phyloP scores from a whole-genome alignment of 1,140 invertebrate genomes.

The Thrips palmi region DNA sequence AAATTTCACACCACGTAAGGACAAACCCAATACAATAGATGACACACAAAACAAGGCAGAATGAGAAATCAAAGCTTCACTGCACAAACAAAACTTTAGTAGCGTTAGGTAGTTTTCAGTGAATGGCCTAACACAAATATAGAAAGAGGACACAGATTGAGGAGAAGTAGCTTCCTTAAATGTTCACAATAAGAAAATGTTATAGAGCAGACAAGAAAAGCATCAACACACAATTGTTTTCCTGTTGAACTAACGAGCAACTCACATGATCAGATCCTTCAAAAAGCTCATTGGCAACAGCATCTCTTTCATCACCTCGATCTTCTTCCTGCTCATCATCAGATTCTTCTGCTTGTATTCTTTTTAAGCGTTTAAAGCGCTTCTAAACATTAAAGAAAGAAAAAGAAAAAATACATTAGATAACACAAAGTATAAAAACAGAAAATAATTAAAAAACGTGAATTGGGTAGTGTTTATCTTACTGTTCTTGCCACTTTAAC shows the following conservation, averaged over 20 bases:
- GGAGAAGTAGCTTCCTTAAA: too few species aligned
- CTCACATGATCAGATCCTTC: conserved; percentile 68
- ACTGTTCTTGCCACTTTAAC: conserved; percentile 78
- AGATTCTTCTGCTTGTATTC: conserved; percentile 75
- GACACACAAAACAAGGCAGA: too few species aligned
- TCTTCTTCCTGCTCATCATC: conserved; percentile 62
- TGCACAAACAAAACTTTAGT: too few species aligned
- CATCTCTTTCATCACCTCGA: conserved; percentile 56
- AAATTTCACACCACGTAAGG: too few species aligned
- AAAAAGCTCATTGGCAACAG: conserved; percentile 79
- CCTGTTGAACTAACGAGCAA: conserved; percentile 15
- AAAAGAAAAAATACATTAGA: conserved; percentile 16
- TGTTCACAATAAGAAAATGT: too few species aligned
- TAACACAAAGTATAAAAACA: conserved; percentile 1
- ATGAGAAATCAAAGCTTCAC: too few species aligned
- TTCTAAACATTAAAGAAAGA: conserved; percentile 51
- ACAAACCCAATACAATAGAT: too few species aligned
- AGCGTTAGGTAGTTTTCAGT: too few species aligned
- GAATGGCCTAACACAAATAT: too few species aligned
- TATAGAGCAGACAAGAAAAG: too few species aligned
- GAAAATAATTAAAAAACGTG: conserved; percentile 7
- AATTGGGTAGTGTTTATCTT: conserved; percentile 19
- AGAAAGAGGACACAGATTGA: too few species aligned
- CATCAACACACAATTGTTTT: too few species aligned
- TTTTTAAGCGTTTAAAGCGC: conserved; percentile 67